Percentiles rank a stretch among this genome's conserved stretches.
Conservation (phyloP, 1,140 invertebrate genomes). For the Oppia nitens region DNA sequence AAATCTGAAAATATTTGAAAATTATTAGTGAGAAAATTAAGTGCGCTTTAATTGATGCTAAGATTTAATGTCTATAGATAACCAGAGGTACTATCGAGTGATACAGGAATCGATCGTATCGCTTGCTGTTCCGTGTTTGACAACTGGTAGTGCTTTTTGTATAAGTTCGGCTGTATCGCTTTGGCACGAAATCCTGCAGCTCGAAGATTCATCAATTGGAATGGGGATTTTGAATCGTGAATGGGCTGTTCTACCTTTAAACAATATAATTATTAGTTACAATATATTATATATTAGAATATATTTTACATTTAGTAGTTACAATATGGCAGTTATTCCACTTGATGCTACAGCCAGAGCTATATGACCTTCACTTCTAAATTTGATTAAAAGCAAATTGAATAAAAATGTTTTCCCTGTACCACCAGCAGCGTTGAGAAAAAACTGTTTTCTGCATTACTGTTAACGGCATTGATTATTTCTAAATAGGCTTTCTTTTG, state of each 20-base stretch:
- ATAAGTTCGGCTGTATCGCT: conserved; percentile 30
- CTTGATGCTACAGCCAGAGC: conserved; percentile 34
- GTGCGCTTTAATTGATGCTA: conserved; percentile 17
- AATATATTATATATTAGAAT: too few relatives aligned
- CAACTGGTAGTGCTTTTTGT: conserved; percentile 32
- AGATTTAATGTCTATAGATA: conserved; percentile 12
- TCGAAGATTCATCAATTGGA: too few relatives aligned
- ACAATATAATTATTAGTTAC: too few relatives aligned
- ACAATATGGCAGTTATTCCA: conserved; percentile 38
- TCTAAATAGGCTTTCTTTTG: conserved; percentile 16
- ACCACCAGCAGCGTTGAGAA: conserved; percentile 21
- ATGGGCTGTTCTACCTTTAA: too few relatives aligned
- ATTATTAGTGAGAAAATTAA: neutral
- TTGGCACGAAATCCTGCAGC: too few relatives aligned
- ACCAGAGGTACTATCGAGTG: conserved; percentile 23
- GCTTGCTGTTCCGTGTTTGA: conserved; percentile 25
- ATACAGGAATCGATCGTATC: conserved; percentile 27
- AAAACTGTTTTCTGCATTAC: conserved; percentile 18
- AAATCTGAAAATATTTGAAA: too few relatives aligned
- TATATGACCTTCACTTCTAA: conserved; percentile 22
- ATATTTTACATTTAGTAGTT: too few relatives aligned
- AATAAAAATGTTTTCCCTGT: conserved; percentile 27
- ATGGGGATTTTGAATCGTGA: too few relatives aligned
- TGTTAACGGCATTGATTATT: conserved; percentile 20
- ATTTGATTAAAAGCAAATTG: conserved; percentile 17